Base-by-base conservation (phyloP, 2,113 vertebrate genomes). In the Mesocricetus auratus region DNA sequence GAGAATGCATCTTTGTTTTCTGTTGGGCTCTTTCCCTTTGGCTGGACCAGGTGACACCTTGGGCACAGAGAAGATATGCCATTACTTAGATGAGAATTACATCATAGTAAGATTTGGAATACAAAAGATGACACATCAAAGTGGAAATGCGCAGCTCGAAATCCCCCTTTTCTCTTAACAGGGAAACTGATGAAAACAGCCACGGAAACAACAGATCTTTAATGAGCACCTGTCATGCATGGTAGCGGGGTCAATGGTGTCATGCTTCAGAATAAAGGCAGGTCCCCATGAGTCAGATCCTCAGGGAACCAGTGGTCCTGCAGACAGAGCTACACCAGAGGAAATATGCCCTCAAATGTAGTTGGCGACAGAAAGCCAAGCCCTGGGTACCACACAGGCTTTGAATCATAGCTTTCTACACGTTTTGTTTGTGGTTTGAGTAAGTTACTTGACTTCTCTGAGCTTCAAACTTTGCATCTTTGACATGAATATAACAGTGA, bases 11-110 rank as follows among this genome's bases (percentile, higher is more conserved):
- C 45, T 77, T 56, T 86, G 7, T 53, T 93, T 53, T 95, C 60
- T 62, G 21, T 68, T 83, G 77, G 39, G 50, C 77, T 86, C 66
- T 74, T 89, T 89, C 26, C 47, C 91, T 87, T 91, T 26, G 16
- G 58, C 24, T 79, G 69, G 68, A 58, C 69, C 64, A 69, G 75
- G 87, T 42, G 66, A 60, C 56, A 79, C 24, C 29, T 66, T 88
- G 47, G 78, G 29, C 7, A 93, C 12, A 71, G 10, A 68, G 47
- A 91, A 91, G 88, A 87, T 78, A 81, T 15, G 68, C 62, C 1
- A 60, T 92, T n/a, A 69, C 73, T 89, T 85, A 62, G 73, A 73
- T 89, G 62, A 53, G 56, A 94, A 53, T 94, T 62, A 60, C 4
- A 94, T 77, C 60, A 73, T n/a, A 56, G 78, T 7, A 24, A 69